These are phyloP conservation scores for Bombus fervidus DNA, from an alignment of 1,140 invertebrate species.

Conservation along the genomic window DNA sequence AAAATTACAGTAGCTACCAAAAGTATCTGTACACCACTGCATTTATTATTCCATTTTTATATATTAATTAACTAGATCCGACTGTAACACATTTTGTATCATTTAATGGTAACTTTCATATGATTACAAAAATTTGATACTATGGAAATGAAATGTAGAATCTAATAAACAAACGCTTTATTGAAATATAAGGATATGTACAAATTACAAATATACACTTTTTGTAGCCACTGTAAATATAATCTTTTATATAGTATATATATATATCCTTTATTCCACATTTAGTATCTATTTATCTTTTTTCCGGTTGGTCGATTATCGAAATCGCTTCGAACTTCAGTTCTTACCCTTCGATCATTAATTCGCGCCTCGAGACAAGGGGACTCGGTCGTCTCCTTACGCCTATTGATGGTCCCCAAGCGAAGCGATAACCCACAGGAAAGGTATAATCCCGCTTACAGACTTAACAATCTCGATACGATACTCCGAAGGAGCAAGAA, in stretches of 20 bases:
- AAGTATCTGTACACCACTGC: no score
- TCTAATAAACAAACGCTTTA: no score
- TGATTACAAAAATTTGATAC: no score
- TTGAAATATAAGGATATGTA: no score
- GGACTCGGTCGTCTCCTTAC: neutral
- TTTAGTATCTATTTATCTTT: neutral
- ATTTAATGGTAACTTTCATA: no score
- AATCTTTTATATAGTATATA: neutral
- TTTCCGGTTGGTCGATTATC: neutral
- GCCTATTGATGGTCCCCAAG: slow-evolving; percentile 43
- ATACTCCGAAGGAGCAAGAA: slow-evolving; percentile 19
- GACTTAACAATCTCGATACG: slow-evolving; percentile 52
- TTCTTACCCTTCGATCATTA: slow-evolving; percentile 13
- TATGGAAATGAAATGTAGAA: no score
- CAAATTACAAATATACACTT: no score
- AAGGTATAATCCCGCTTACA: slow-evolving; percentile 50
- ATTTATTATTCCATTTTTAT: no score
- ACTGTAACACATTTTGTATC: no score
- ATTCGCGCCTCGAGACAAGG: slow-evolving; percentile 7
- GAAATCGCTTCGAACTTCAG: neutral
- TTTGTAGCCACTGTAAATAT: neutral
- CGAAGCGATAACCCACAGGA: slow-evolving; percentile 31
- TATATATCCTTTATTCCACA: neutral
- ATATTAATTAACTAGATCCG: no score
- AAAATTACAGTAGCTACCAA: neutral